Conservation (phyloP, 2,113 vertebrate species). For the Tetraodon nigroviridis region DNA sequence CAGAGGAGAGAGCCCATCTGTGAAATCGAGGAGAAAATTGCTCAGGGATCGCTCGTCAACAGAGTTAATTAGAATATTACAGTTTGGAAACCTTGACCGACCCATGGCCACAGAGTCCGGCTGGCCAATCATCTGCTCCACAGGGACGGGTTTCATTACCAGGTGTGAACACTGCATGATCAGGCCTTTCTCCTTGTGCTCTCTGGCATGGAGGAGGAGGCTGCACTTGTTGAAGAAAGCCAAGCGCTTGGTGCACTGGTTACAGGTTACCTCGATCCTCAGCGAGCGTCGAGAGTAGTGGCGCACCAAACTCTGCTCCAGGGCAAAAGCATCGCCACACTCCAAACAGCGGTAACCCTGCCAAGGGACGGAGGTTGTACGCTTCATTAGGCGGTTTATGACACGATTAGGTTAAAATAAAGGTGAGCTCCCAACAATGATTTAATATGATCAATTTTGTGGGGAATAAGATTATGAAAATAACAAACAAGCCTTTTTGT, state of each 20-base stretch:
- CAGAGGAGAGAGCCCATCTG: slow-evolving; percentile 32
- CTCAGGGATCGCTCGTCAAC: neutral
- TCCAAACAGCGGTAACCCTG: slow-evolving; percentile 91
- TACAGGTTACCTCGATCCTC: slow-evolving; percentile 96
- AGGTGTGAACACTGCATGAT: slow-evolving; percentile 98
- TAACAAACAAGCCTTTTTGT: too few species aligned
- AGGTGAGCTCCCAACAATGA: too few species aligned
- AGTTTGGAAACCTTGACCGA: slow-evolving; percentile 4
- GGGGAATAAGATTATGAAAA: too few species aligned
- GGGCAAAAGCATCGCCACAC: slow-evolving; percentile 88
- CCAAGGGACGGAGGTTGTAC: slow-evolving; percentile 4
- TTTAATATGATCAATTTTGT: too few species aligned
- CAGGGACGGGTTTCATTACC: slow-evolving; percentile 87
- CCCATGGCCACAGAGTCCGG: slow-evolving; percentile 78
- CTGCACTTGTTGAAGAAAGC: slow-evolving; percentile 99
- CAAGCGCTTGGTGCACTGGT: slow-evolving; percentile 91
- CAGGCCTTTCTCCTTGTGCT: slow-evolving; percentile 95
- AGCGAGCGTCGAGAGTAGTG: slow-evolving; percentile 94
- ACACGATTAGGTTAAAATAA: too few species aligned
- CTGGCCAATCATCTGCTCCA: slow-evolving; percentile 94
- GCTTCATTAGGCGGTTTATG: too few species aligned
- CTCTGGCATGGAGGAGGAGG: slow-evolving; percentile 87
- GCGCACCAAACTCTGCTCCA: slow-evolving; percentile 89
- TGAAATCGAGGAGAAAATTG: neutral
- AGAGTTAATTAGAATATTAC: neutral